phyloP scores from a whole-genome alignment of 2,113 vertebrate genomes.

The Leiothrix lutea region DNA sequence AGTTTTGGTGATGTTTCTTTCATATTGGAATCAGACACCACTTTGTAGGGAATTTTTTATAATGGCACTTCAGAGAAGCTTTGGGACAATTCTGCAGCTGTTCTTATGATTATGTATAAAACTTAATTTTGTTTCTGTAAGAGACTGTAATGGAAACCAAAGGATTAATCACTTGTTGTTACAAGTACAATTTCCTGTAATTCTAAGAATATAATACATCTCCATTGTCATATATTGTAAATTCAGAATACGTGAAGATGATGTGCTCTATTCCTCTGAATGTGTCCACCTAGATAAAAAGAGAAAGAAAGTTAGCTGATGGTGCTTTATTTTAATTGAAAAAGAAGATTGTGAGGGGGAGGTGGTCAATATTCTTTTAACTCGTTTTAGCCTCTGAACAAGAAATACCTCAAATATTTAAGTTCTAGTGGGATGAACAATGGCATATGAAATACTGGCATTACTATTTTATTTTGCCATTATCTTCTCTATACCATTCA shows the following conservation, averaged over 20 bases:
- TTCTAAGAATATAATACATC: background rate
- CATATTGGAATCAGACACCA: background rate
- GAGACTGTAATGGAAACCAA: background rate
- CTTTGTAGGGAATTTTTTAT: background rate
- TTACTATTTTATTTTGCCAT: background rate
- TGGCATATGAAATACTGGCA: background rate
- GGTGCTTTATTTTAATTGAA: background rate
- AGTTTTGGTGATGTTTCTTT: background rate
- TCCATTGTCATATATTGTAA: background rate
- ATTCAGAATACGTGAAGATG: background rate
- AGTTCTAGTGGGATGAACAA: background rate
- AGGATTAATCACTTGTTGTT: background rate
- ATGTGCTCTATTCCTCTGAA: background rate
- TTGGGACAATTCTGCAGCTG: background rate
- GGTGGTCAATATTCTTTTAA: background rate
- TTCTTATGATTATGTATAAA: background rate
- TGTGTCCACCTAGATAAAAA: background rate
- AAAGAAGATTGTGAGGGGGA: background rate
- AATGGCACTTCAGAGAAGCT: background rate
- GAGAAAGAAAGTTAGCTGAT: background rate
- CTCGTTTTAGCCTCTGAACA: background rate
- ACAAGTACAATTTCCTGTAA: background rate
- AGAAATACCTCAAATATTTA: background rate
- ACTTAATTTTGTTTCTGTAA: background rate
- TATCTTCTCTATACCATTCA: background rate